phyloP scores from a whole-genome alignment of 64 coral and sea anemone genomes.

The Porites lutea region DNA sequence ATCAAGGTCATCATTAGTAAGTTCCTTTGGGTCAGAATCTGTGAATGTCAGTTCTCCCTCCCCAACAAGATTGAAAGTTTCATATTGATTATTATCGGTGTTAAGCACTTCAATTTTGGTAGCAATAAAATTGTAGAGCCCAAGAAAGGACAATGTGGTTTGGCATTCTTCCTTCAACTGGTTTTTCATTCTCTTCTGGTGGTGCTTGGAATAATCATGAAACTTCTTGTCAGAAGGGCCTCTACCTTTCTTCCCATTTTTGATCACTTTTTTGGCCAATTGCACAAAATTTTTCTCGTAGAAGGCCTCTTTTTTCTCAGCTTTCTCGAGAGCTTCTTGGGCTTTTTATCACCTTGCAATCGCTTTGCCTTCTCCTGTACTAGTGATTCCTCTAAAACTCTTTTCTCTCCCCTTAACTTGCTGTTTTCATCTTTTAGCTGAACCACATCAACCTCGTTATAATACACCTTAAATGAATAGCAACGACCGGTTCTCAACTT shows the following conservation, averaged over 20 bases:
- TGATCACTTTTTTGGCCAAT: constrained; percentile 12
- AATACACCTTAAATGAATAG: constrained; percentile 33
- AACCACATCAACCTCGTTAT: constrained; percentile 27
- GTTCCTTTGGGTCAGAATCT: constrained; percentile 25
- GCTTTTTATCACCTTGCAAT: constrained; percentile 44
- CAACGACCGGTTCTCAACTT: not conserved
- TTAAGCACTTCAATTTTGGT: constrained; percentile 61
- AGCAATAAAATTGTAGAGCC: constrained; percentile 64
- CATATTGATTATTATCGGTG: constrained; percentile 25
- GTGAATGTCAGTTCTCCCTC: constrained; percentile 29
- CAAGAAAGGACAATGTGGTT: constrained; percentile 25
- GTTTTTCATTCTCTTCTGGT: constrained; percentile 36
- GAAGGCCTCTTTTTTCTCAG: constrained; percentile 23
- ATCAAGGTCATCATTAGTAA: constrained; percentile 60
- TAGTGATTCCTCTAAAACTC: constrained; percentile 35
- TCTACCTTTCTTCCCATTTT: constrained; percentile 18
- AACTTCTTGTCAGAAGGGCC: constrained; percentile 35
- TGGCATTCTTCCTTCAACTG: constrained; percentile 55
- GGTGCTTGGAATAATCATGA: constrained; percentile 27
- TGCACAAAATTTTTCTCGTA: constrained; percentile 31
- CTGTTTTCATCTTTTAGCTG: constrained; percentile 26
- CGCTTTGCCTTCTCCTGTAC: constrained; percentile 26
- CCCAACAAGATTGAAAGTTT: constrained; percentile 41
- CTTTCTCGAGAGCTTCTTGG: constrained; percentile 6
- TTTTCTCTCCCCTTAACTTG: constrained; percentile 29